phyloP scores from a whole-genome alignment of 2,888 invertebrate species.

The Nomada flava region DNA sequence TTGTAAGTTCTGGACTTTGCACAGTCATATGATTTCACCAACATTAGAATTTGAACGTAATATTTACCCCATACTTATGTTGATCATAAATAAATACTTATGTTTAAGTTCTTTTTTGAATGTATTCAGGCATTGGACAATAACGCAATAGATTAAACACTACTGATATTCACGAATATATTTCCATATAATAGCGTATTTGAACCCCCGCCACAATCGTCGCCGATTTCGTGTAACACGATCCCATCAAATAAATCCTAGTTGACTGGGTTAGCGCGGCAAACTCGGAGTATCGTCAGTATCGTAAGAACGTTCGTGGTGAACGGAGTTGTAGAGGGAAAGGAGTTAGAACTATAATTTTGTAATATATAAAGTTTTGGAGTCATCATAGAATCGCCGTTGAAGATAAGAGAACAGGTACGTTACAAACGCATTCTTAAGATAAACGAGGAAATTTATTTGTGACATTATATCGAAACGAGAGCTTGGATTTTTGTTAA shows the following conservation, averaged over 20 bases:
- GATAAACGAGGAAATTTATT: not conserved
- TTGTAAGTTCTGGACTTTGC: not conserved
- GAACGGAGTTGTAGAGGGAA: constrained; percentile 19
- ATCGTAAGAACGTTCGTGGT: constrained; percentile 42
- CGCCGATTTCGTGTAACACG: constrained; percentile 3
- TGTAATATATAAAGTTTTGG: not conserved
- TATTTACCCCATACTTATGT: not conserved
- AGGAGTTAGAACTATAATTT: not conserved
- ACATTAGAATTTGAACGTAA: not conserved
- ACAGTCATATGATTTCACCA: not conserved
- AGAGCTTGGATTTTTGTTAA: not conserved
- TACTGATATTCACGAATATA: no score
- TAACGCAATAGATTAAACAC: no score
- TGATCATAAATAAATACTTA: not conserved
- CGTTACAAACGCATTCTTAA: not conserved
- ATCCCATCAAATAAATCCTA: constrained; percentile 10
- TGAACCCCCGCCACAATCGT: constrained; percentile 17
- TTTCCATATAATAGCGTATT: constrained; percentile 6
- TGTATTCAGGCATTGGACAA: not conserved
- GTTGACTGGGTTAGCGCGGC: constrained; percentile 18
- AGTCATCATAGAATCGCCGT: constrained; percentile 6
- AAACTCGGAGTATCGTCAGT: constrained; percentile 43
- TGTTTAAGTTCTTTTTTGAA: not conserved
- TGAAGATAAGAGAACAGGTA: constrained; percentile 31
- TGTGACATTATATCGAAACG: not conserved